Evolutionary conservation across 2,888 invertebrate genomes (phyloP).

Genomic region (Amiota mariae): DNA sequence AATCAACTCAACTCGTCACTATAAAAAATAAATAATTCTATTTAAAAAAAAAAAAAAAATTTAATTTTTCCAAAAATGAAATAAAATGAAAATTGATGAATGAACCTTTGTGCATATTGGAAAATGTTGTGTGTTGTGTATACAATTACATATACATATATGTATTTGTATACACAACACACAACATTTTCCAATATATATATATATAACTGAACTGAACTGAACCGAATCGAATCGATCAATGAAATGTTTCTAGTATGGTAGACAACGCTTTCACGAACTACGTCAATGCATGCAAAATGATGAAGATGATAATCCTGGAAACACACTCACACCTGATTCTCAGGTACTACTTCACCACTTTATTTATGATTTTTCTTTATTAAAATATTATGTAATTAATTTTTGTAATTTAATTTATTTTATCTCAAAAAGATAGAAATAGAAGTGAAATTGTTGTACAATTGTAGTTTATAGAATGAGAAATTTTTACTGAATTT

Average conservation of each 20-base stretch:
- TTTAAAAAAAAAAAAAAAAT: too few relatives aligned
- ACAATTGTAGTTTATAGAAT: neutral
- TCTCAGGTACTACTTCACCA: slow-evolving; percentile 77
- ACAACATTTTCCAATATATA: slow-evolving; percentile 1
- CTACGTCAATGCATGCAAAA: slow-evolving; percentile 89
- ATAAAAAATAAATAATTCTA: slow-evolving; percentile 3
- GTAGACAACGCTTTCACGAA: slow-evolving; percentile 87
- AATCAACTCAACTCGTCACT: slow-evolving; percentile 50
- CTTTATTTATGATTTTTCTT: neutral
- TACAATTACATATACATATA: neutral
- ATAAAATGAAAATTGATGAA: slow-evolving; percentile 33
- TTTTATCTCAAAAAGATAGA: neutral
- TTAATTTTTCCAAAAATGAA: slow-evolving; percentile 33
- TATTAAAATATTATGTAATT: neutral
- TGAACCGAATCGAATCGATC: slow-evolving; percentile 9
- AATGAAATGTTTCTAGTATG: slow-evolving; percentile 70
- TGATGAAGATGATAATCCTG: slow-evolving; percentile 85
- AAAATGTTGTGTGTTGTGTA: neutral
- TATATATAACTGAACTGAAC: slow-evolving; percentile 20
- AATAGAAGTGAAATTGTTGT: too few relatives aligned
- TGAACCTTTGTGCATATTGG: neutral
- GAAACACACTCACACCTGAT: slow-evolving; percentile 81
- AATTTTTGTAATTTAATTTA: neutral
- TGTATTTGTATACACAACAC: neutral
- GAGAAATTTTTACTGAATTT: too few relatives aligned